Conservation (phyloP, 1,140 invertebrate genomes). For the Drosophila orena region DNA sequence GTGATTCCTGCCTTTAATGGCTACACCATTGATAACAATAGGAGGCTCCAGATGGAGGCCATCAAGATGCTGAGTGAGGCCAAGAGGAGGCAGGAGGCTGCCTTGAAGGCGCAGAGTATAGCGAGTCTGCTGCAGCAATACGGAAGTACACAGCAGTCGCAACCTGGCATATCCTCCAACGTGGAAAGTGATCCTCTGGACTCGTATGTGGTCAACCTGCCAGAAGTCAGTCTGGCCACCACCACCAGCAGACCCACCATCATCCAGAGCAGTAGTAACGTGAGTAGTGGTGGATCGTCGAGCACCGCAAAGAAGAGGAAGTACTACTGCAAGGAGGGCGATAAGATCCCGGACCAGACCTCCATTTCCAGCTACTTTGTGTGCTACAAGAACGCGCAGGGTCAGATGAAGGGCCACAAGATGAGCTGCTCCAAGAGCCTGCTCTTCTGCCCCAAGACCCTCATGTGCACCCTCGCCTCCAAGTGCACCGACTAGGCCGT, state of each 20-base stretch:
- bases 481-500: slow-evolving; percentile 63
- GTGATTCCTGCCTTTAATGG: slow-evolving; percentile 41
- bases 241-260: slow-evolving; percentile 49
- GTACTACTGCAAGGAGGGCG: slow-evolving; percentile 81
- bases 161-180: slow-evolving; percentile 23
- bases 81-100: slow-evolving; percentile 68
- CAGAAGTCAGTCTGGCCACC: slow-evolving; percentile 27
- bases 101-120: slow-evolving; percentile 70
- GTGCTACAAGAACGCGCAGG: slow-evolving; percentile 79
- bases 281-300: slow-evolving; percentile 4
- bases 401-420: slow-evolving; percentile 81
- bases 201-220: slow-evolving; percentile 57
- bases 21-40: slow-evolving; percentile 69
- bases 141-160: slow-evolving; percentile 14
- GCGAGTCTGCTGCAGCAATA: slow-evolving; percentile 75
- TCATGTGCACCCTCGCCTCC: slow-evolving; percentile 74
- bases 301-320: slow-evolving; percentile 67
- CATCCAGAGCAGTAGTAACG: slow-evolving; percentile 16
- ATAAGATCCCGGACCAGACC: slow-evolving; percentile 81
- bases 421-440: slow-evolving; percentile 80
- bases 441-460: slow-evolving; percentile 74
- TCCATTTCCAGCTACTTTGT: slow-evolving; percentile 81
- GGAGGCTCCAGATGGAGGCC: slow-evolving; percentile 69
- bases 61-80: slow-evolving; percentile 72
- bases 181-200: slow-evolving; percentile 63